Percentiles rank a stretch among this genome's conserved stretches.
These are phyloP conservation scores for Eidolon helvum DNA, from an alignment of 2,113 vertebrate species.

Conservation along the genomic window DNA sequence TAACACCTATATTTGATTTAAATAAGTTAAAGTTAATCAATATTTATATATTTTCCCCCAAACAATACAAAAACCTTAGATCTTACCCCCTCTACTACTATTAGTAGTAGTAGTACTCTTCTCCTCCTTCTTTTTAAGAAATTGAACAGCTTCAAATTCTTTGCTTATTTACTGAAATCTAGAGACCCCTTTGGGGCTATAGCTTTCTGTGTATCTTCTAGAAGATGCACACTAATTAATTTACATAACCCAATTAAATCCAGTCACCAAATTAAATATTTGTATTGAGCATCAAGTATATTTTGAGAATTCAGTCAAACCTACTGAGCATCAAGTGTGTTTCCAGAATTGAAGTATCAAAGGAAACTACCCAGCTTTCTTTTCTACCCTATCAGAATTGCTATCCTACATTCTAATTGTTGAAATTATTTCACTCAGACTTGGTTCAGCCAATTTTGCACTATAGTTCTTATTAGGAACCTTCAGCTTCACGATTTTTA, in stretches of 20 bases:
- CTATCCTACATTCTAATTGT: background rate
- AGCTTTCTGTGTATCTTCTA: background rate
- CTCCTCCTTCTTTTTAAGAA: background rate
- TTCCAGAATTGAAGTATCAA: background rate
- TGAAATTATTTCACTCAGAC: background rate
- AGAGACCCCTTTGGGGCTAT: background rate
- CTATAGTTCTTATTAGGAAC: background rate
- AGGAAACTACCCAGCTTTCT: background rate
- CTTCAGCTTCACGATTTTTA: background rate
- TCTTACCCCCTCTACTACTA: background rate
- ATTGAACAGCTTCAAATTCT: background rate
- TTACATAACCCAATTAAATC: background rate
- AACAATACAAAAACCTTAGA: background rate
- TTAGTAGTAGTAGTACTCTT: no score
- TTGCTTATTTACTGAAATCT: background rate
- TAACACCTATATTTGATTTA: background rate
- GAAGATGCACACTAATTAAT: background rate
- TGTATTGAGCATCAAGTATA: background rate
- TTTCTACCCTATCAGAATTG: background rate
- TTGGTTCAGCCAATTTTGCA: background rate
- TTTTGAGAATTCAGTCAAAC: background rate
- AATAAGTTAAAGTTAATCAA: background rate
- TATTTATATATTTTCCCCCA: background rate
- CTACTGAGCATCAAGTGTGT: background rate
- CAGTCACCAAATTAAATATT: background rate